Evolutionary conservation across 2,797 vertebrate genomes (phyloP), one percentile per base, ranked within the genome.

Genomic region (Neomorphus geoffroyi): DNA sequence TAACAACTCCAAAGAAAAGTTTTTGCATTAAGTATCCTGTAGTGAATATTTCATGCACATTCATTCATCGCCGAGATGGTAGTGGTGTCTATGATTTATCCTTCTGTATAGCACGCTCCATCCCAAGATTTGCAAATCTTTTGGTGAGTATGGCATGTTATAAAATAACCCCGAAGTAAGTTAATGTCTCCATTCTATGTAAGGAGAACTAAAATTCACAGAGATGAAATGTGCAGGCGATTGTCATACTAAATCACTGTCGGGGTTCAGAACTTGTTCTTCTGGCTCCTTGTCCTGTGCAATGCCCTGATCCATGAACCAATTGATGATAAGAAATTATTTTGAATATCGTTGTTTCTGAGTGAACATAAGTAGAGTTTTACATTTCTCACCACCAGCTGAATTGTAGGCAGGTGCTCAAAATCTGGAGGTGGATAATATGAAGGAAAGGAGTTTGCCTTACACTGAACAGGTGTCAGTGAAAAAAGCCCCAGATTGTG

Each of bases 401-500:
- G 92, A 91, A 65, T 45, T 81, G 78, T 91, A 61, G 86, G 86
- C 88, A 90, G 64, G 66, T 87, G 61, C 86, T 93, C 87, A 33
- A 17, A 32, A 32, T 37, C 37, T 89, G 84, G 61, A 67, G 81
- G 72, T 93, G 81, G 79, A 22, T 69, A 56, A 51, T 51, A 43
- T 58, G 39, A 87, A 51, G 61, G 80, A 23, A 73, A 80, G 57
- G 75, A 43, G 32, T 87, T 87, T 82, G 78, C 58, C 28, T 84
- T 60, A 23, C 6, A 9, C 30, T n/a, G 62, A 94, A 22, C 72
- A 75, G 79, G 84, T 91, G 73, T 83, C 50, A 43, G 58, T 56
- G 69, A 89, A 70, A n/a, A 79, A 72, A 73, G 1, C 0, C 71
- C 74, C 74, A 94, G 65, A 78, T 45, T 92, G 89, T 78, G 64